Base-by-base conservation (phyloP, 1,140 invertebrate species). In the Drosophila repleta region DNA sequence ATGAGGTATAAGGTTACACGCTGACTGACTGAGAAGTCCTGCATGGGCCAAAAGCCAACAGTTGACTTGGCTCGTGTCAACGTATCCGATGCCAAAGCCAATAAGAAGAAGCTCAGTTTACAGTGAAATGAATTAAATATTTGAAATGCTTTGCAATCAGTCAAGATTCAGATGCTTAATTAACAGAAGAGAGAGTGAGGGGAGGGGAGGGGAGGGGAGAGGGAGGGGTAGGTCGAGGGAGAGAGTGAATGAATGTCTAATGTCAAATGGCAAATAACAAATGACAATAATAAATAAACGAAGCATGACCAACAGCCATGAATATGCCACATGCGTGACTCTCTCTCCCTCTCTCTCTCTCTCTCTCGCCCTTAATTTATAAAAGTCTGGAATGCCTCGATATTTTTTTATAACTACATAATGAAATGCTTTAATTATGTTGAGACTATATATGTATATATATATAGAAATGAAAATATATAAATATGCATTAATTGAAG, bases 201-300 rank as follows among this genome's bases (percentile, higher is more conserved):
- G 29, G 8, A 29, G 4, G 24, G 5, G 24, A 4, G 3, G 24
- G 24, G 0, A 4, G 4, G 24, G 6, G 24, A 26, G 24, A 26
- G 24, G 0, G 6, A 4, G 24, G 8, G 29, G 8, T 6, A 29
- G 29, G 5, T 3, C 2, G 26, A 29, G 26, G 0, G 26, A 6
- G 21, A 49, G 21, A 26, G 10, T 8, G 7, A 29, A 8, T 10
- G 26, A 15, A 55, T 48, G 58, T 53, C 37, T 48, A 69, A 63
- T 70, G 61, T 56, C 67, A 56, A 70, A 64, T 70, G 46, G 11
- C 52, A 57, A 57, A 64, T 56, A 55, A 70, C 17, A 35, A 66
- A 72, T 52, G 17, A 66, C 48, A 72, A 72, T 58, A 72, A 72
- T 51, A 51, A 72, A 29, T 67, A 66, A 72, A 37, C 62, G 68